phyloP scores from a whole-genome alignment of 2,888 invertebrate genomes.

The Tachina fera region DNA sequence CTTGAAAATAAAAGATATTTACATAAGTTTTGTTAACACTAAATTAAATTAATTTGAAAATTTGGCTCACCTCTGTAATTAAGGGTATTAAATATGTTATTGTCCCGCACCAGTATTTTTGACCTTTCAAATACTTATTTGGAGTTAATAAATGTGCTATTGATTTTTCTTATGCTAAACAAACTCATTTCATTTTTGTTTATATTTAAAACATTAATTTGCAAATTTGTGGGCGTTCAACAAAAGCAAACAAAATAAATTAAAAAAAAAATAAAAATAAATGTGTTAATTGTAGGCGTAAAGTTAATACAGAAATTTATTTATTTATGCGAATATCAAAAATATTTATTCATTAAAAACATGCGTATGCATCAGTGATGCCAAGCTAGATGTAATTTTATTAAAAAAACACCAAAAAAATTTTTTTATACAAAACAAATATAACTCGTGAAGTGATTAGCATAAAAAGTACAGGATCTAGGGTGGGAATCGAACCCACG shows the following conservation, averaged over 20 bases:
- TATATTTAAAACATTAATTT: not conserved
- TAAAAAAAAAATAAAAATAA: not conserved
- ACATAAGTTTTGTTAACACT: too few species aligned
- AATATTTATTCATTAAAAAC: conserved; percentile 10
- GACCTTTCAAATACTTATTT: not conserved
- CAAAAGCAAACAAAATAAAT: conserved; percentile 3
- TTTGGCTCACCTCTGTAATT: too few species aligned
- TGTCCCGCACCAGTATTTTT: not conserved
- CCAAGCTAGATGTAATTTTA: not conserved
- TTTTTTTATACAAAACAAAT: too few species aligned
- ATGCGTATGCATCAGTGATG: not conserved
- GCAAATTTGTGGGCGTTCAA: conserved; percentile 25
- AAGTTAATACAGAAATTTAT: conserved; percentile 22
- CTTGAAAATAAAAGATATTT: too few species aligned
- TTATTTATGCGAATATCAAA: not conserved
- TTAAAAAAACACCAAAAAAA: too few species aligned
- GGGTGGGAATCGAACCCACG: too few species aligned
- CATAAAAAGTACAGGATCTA: too few species aligned
- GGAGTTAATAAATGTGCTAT: not conserved
- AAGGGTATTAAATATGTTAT: too few species aligned
- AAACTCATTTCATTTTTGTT: not conserved
- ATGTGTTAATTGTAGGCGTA: conserved; percentile 51
- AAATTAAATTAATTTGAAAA: too few species aligned
- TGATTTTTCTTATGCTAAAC: not conserved
- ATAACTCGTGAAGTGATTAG: too few species aligned